A percentile compares a stretch with the other conserved stretches of the same genome.
Evolutionary conservation across 2,797 vertebrate species (phyloP).

Genomic region (Furcifer pardalis): DNA sequence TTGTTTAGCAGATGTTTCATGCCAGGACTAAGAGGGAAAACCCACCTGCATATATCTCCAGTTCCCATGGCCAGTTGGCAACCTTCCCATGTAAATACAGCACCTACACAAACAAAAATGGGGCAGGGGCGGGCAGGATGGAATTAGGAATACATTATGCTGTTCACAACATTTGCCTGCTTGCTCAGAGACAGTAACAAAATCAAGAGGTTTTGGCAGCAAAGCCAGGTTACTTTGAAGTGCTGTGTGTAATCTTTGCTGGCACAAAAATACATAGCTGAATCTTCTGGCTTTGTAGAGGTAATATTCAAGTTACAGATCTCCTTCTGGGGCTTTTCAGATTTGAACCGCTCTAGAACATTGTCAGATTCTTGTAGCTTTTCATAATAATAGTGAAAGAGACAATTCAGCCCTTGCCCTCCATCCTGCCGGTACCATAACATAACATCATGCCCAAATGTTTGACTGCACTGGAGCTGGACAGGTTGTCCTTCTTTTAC

Average conservation of each 20-base stretch:
- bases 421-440: not conserved
- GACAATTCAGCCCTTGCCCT: not conserved
- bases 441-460: not conserved
- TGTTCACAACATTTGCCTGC: not conserved
- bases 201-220: constrained; percentile 11
- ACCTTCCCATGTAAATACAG: not conserved
- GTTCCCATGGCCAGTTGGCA: not conserved
- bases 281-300: not conserved
- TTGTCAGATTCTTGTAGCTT: not conserved
- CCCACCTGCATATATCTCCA: too few relatives aligned
- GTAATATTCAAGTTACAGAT: not conserved
- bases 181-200: not conserved
- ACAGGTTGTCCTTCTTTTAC: not conserved
- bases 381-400: not conserved
- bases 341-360: constrained; percentile 20
- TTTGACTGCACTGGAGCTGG: constrained; percentile 36
- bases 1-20: too few relatives aligned
- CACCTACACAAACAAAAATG: not conserved
- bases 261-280: constrained; percentile 38
- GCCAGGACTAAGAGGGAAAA: too few relatives aligned
- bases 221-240: not conserved
- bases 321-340: not conserved
- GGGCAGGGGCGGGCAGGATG: too few relatives aligned
- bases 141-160: not conserved
- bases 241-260: constrained; percentile 27